Base-by-base conservation (phyloP, 2,113 vertebrate species). In the Sinocyclocheilus anophthalmus region DNA sequence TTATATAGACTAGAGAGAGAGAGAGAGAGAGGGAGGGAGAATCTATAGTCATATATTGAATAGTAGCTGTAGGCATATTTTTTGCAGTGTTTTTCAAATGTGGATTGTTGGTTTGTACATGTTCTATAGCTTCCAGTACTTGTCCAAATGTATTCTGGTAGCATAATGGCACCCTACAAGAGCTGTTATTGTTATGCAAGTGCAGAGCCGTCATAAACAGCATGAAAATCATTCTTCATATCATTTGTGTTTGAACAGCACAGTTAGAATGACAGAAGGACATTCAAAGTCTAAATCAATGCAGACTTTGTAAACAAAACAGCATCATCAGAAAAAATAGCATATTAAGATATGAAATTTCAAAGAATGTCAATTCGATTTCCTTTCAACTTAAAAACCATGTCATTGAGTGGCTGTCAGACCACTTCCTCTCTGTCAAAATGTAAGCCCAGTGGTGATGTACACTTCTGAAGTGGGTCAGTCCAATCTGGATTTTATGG, bases 351-450 rank as follows among this genome's bases (percentile, higher is more conserved):
- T 67, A 81, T 76, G n/a, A 0, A 18, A 72, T 72, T 42, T 72
- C 37, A 72, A 72, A 42, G 20, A 72, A 69, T 69, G 65, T 18
- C 30, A 69, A 2, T 73, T 73, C 26, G 26, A n/a, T 87, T 90
- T 90, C 87, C 86, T 82, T 13, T 5, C 85, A 89, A 76, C 84
- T 86, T 65, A 87, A 90, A 83, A 89, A 91, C 42, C 48, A 57
- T 69, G 86, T 84, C 86, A 89, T 83, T 85, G 87, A 80, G 85
- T 88, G 77, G 87, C 79, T 87, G 86, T 76, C 87, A 89, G 86
- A 85, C 82, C 79, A 85, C 85, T 88, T 89, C 87, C 86, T 87
- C 76, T 76, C 76, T 83, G 87, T 82, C 79, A 90, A 72, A 69
- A 72, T 72, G 81, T 70, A 69, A 83, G 81, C 63, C 81, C 81